These are phyloP conservation scores for Diacarnus erythraeanus DNA, from an alignment of 37 sponge, comb jelly and placozoan species.

Conservation along the genomic window DNA sequence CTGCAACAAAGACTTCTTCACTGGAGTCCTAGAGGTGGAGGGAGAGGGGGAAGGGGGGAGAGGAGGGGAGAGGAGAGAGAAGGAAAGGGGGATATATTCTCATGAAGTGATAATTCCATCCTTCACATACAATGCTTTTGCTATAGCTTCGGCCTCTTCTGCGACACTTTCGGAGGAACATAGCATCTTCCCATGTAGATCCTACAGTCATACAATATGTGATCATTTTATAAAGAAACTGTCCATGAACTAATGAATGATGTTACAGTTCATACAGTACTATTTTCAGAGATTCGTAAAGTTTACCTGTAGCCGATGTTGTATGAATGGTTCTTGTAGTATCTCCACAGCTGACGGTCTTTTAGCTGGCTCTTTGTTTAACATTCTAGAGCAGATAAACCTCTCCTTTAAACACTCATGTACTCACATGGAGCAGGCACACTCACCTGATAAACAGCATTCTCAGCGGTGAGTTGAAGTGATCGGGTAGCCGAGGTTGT, in stretches of 20 bases:
- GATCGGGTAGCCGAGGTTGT: conserved; percentile 68
- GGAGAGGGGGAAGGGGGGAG: neutral
- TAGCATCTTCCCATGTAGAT: conserved; percentile 55
- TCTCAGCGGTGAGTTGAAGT: conserved; percentile 62
- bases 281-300: too few relatives aligned
- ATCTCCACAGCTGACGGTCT: conserved; percentile 86
- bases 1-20: conserved; percentile 38
- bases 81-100: too few relatives aligned
- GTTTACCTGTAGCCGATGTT: conserved; percentile 74
- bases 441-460: conserved; percentile 55
- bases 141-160: conserved; percentile 74
- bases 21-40: conserved; percentile 44
- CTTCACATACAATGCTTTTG: conserved; percentile 66
- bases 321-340: conserved; percentile 74
- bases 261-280: too few relatives aligned
- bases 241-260: too few relatives aligned
- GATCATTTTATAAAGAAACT: too few relatives aligned
- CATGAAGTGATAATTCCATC: neutral
- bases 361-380: conserved; percentile 80
- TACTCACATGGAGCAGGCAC: neutral
- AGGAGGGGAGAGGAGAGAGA: too few relatives aligned
- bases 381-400: conserved; percentile 86
- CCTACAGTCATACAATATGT: too few relatives aligned
- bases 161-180: neutral
- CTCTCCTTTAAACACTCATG: too few relatives aligned